A percentile compares a stretch with the other conserved stretches of the same genome.
phyloP scores from a whole-genome alignment of 2,113 vertebrate genomes.

The Brachyhypopomus occidentalis region DNA sequence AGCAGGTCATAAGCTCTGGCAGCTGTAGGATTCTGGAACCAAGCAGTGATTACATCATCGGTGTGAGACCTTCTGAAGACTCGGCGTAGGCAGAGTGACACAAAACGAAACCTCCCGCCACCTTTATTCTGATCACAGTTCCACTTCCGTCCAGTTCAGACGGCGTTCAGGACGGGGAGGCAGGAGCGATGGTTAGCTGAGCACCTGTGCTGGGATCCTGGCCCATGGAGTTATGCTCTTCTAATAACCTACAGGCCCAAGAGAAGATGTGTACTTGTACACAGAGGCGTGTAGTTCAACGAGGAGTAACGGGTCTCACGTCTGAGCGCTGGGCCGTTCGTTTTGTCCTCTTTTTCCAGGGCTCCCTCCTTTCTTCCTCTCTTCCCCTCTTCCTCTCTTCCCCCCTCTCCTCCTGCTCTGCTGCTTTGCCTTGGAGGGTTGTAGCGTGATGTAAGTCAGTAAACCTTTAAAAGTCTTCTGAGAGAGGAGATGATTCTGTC shows the following conservation, averaged over 20 bases:
- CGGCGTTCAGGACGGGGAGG: too few relatives aligned
- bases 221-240: too few relatives aligned
- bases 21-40: not conserved
- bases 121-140: too few relatives aligned
- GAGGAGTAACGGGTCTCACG: not conserved
- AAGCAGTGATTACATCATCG: constrained; percentile 4
- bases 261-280: too few relatives aligned
- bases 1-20: not conserved
- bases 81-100: not conserved
- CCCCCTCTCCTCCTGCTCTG: not conserved
- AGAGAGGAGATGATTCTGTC: constrained; percentile 49
- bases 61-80: not conserved
- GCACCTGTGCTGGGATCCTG: too few relatives aligned
- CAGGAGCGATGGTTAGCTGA: too few relatives aligned
- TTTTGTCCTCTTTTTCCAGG: too few relatives aligned
- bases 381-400: too few relatives aligned
- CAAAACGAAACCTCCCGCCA: too few relatives aligned
- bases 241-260: too few relatives aligned
- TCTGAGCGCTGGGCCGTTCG: not conserved
- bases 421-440: constrained; percentile 43
- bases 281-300: too few relatives aligned
- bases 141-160: too few relatives aligned
- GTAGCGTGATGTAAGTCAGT: constrained; percentile 59
- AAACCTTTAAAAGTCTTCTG: constrained; percentile 56
- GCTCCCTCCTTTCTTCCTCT: not conserved